Evolutionary conservation across 2,113 vertebrate species (phyloP).

Genomic region (Chionis minor): DNA sequence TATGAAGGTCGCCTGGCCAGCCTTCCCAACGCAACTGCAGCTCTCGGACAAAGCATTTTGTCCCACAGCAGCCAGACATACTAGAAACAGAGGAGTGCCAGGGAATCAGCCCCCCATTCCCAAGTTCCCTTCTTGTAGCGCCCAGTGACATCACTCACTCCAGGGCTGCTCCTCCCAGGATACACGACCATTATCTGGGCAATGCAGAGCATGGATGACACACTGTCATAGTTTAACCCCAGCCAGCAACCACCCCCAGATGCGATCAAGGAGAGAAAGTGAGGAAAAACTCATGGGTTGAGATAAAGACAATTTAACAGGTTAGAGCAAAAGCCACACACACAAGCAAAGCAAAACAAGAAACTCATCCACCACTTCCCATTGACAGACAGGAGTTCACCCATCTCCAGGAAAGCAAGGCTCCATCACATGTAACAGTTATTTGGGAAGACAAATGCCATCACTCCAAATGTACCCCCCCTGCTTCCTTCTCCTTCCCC

Average conservation of each 20-base stretch:
- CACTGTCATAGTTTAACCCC: not conserved
- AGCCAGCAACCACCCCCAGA: not conserved
- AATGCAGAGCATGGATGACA: not conserved
- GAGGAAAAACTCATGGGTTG: not conserved
- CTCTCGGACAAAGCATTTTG: not conserved
- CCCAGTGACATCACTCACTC: accelerated
- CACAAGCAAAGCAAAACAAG: not conserved
- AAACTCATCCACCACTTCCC: not conserved
- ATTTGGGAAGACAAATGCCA: not conserved
- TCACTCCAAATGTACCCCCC: too few relatives aligned
- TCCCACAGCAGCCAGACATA: not conserved
- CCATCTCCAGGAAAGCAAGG: not conserved
- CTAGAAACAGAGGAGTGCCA: not conserved
- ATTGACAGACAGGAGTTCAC: not conserved
- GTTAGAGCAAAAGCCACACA: not conserved
- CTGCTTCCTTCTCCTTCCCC: not conserved
- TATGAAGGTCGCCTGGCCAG: not conserved
- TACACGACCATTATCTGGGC: accelerated
- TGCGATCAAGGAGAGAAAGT: not conserved
- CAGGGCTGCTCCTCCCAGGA: not conserved
- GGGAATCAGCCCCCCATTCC: not conserved
- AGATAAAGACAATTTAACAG: not conserved
- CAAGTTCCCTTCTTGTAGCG: accelerated
- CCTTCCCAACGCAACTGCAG: not conserved
- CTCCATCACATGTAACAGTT: not conserved